Conservation (phyloP, 2,113 vertebrate genomes). For the cat (Felis catus) region F.catus_Fca126_mat1.0 CM031417.1:137069001-137069500, state of each 20-base stretch:
- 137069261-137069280: background rate
- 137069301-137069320: background rate
- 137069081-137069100: background rate
- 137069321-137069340: background rate
- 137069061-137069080: fast-evolving
- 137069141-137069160: fast-evolving
- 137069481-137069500: background rate
- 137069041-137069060: fast-evolving
- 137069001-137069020: background rate
- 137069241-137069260: background rate
- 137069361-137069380: background rate
- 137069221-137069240: too few species aligned
- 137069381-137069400: background rate
- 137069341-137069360: background rate
- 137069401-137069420: background rate
- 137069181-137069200: background rate
- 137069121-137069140: fast-evolving
- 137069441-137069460: background rate
- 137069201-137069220: background rate
- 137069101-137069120: background rate
- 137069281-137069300: background rate
- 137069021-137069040: fast-evolving
- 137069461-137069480: background rate
- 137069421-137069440: background rate
- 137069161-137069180: background rate